Evolutionary conservation across 1,140 invertebrate species (phyloP).

Genomic region (Notospermus geniculatus): DNA sequence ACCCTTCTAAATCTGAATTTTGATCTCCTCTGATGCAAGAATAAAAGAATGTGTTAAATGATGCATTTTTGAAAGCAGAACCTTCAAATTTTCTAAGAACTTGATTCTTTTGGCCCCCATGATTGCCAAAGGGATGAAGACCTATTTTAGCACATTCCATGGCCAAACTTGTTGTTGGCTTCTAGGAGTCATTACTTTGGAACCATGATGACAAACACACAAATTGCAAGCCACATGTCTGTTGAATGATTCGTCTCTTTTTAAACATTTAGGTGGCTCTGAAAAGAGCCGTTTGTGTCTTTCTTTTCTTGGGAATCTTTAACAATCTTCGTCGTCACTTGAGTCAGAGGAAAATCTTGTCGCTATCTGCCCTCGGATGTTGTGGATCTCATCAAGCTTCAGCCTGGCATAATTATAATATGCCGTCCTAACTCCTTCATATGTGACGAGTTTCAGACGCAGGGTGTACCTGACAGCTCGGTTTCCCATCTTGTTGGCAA

Average conservation of each 20-base stretch:
- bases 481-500: background rate
- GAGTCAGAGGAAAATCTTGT: background rate
- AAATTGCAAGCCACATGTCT: too few species aligned
- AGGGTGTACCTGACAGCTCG: slow-evolving; percentile 17
- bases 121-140: too few species aligned
- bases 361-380: background rate
- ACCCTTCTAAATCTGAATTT: too few species aligned
- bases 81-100: too few species aligned
- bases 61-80: too few species aligned
- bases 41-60: too few species aligned
- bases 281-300: slow-evolving; percentile 7
- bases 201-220: too few species aligned
- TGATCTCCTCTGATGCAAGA: too few species aligned
- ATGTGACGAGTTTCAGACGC: slow-evolving; percentile 11
- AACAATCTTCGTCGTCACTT: slow-evolving; percentile 4
- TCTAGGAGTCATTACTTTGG: too few species aligned
- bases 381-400: background rate
- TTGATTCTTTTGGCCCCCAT: too few species aligned
- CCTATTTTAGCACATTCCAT: too few species aligned
- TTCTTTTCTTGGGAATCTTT: background rate
- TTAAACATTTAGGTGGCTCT: slow-evolving; percentile 4
- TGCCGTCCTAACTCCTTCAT: slow-evolving; percentile 17
- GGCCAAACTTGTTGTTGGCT: too few species aligned
- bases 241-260: background rate
- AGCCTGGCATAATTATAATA: slow-evolving; percentile 16